These are phyloP conservation scores for Phylloscopus trochiloides DNA, from an alignment of 2,113 vertebrate species.

Conservation along the genomic window DNA sequence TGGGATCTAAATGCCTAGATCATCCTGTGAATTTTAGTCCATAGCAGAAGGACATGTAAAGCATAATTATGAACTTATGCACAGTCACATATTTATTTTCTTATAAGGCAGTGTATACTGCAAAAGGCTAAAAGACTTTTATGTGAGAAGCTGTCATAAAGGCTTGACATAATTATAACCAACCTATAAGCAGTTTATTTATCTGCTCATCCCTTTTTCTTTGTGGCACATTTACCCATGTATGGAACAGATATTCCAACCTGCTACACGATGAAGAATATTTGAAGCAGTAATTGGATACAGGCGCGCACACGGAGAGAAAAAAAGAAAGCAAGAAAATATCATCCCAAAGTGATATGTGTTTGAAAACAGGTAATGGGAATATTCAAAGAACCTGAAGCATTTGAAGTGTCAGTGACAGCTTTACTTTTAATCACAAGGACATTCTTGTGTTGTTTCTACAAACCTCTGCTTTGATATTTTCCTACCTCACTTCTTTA, in stretches of 20 bases:
- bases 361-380: conserved; percentile 9
- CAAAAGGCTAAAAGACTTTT: neutral
- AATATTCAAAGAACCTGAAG: neutral
- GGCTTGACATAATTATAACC: neutral
- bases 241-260: neutral
- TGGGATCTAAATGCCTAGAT: neutral
- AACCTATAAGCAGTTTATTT: neutral
- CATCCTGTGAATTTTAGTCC: neutral
- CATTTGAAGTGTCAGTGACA: neutral
- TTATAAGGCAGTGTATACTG: neutral
- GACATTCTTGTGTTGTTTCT: neutral
- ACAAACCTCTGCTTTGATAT: conserved; percentile 40
- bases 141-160: neutral
- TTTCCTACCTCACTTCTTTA: neutral
- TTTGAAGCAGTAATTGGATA: neutral
- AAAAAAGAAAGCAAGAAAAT: neutral
- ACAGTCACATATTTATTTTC: neutral
- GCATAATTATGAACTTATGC: neutral
- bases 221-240: neutral
- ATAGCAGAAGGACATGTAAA: neutral
- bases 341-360: neutral
- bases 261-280: neutral
- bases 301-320: neutral
- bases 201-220: neutral
- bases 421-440: conserved; percentile 24